Evolutionary conservation across 2,797 vertebrate species (phyloP), one percentile per base, ranked within the genome.

Genomic region (Allobates femoralis): DNA sequence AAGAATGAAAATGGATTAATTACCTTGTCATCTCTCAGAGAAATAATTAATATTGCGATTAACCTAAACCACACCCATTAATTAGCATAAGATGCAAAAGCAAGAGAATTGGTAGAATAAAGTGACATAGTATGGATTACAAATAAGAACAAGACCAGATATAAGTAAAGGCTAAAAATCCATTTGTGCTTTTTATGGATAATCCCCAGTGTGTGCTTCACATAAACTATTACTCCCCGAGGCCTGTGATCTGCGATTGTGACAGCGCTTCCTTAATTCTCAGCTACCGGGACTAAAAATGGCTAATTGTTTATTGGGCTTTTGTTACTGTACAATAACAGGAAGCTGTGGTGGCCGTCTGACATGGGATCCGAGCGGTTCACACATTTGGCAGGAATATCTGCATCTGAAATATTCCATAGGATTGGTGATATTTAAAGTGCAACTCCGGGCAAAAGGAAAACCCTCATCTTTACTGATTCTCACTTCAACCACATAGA

Each of bases 251-350:
- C 50, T 76, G 74, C 18, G 12, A 76, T 76, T 53, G 50, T 76
- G n/a, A 76, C 26, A 30, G 50, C 18, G 50, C 26, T 53, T 76
- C 23, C 46, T 26, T 46, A 71, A 46, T 71, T 71, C 67, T 41
- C 67, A 46, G 67, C 67, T 71, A 46, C 67, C 4, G 67, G 41
- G 37, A 46, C 67, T 71, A 71, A 71, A 76, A 53, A 76, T 76
- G 50, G 41, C 74, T 76, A 76, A 71, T 76, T 53, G 50, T 76
- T 76, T 76, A 76, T 76, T 76, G n/a, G 50, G 53, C 50, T 53
- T 76, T 76, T 53, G 74, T 76, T 30, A 53, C n/a, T 30, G 50
- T 51, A 53, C 50, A 76, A 76, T 53, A 76, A 76, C 74, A 76
- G 74, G 74, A 76, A 76, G n/a, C 74, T 76, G 50, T 76, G 30